Percentiles rank a stretch among this genome's conserved stretches.
These are phyloP conservation scores for Hydriomena furcata DNA, from an alignment of 2,888 invertebrate genomes.

Conservation along the genomic window DNA sequence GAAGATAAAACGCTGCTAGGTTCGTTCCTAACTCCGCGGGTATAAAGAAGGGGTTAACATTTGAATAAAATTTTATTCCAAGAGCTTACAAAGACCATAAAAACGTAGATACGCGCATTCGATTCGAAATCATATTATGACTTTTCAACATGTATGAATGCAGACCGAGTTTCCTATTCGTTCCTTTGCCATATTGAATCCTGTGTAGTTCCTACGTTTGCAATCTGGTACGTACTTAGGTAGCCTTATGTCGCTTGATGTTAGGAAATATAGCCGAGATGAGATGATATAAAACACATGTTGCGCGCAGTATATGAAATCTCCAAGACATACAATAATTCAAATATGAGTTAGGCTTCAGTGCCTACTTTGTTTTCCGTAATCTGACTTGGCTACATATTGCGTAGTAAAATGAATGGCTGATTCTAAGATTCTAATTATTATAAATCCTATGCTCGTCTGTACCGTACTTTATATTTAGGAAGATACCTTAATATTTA, in stretches of 20 bases:
- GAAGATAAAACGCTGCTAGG: constrained; percentile 31
- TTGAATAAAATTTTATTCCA: constrained; percentile 62
- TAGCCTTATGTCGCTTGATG: constrained; percentile 57
- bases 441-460: too few relatives aligned
- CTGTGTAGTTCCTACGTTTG: constrained; percentile 67
- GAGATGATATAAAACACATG: constrained; percentile 74
- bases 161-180: constrained; percentile 64
- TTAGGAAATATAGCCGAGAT: constrained; percentile 63
- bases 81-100: constrained; percentile 59
- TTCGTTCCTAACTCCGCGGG: constrained; percentile 40
- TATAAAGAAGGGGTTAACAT: constrained; percentile 46
- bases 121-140: constrained; percentile 75
- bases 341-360: constrained; percentile 68
- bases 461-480: too few relatives aligned
- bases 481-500: too few relatives aligned
- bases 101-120: constrained; percentile 66
- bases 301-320: constrained; percentile 63
- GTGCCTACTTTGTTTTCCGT: constrained; percentile 51
- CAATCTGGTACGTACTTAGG: constrained; percentile 65
- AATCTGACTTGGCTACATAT: constrained; percentile 6
- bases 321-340: constrained; percentile 64
- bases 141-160: constrained; percentile 75
- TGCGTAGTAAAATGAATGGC: too few relatives aligned
- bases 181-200: constrained; percentile 73
- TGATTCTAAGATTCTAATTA: too few relatives aligned